Evolutionary conservation across 2,888 invertebrate species (phyloP).

Genomic region (Rhagophthalmus giganteus): DNA sequence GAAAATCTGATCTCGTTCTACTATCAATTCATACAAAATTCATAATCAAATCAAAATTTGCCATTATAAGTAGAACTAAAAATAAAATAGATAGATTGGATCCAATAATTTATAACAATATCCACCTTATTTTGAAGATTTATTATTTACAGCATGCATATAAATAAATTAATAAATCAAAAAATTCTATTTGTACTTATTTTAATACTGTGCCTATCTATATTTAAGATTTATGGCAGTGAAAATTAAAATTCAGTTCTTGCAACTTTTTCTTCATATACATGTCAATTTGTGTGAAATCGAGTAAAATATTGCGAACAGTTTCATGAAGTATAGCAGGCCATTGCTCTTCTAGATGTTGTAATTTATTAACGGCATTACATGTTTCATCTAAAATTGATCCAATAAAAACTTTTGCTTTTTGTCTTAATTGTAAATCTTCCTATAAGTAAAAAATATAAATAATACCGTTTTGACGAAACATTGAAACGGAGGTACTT

Average conservation of each 20-base stretch:
- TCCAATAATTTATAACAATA: no score
- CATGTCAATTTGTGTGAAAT: slow-evolving; percentile 78
- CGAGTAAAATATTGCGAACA: slow-evolving; percentile 74
- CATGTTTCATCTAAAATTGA: slow-evolving; percentile 73
- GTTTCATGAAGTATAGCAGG: slow-evolving; percentile 75
- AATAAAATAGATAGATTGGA: no score
- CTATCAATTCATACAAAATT: no score
- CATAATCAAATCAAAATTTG: no score
- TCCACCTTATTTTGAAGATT: no score
- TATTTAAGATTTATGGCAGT: slow-evolving; percentile 20
- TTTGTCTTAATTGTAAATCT: slow-evolving; percentile 72
- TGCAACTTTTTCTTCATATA: slow-evolving; percentile 74
- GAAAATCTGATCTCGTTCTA: no score
- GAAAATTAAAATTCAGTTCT: slow-evolving; percentile 50
- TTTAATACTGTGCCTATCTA: slow-evolving; percentile 25
- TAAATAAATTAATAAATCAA: no score
- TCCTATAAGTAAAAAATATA: slow-evolving; percentile 64
- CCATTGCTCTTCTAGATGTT: slow-evolving; percentile 76
- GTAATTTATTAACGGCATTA: slow-evolving; percentile 76
- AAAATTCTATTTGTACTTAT: slow-evolving; percentile 32
- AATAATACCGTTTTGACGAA: no score
- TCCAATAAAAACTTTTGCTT: slow-evolving; percentile 71
- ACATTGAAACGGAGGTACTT: no score
- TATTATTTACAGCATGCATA: no score
- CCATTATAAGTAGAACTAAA: no score